Percentiles rank a stretch among this genome's conserved stretches.
These are phyloP conservation scores for Eledona agricola DNA, from an alignment of 2,888 invertebrate genomes.

Conservation along the genomic window DNA sequence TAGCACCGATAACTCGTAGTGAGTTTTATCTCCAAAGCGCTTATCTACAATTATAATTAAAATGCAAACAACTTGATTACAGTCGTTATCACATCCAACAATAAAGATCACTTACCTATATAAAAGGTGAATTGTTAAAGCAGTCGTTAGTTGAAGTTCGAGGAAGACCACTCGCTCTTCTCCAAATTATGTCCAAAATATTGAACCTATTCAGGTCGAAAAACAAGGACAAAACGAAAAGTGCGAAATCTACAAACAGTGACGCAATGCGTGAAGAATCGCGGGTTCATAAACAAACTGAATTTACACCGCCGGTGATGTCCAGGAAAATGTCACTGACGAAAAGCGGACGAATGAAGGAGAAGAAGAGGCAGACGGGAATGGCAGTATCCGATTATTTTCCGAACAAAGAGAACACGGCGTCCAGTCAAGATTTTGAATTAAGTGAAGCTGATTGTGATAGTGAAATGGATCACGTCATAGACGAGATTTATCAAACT, in stretches of 20 bases:
- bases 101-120: constrained; percentile 26
- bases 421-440: constrained; percentile 2
- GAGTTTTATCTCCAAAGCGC: constrained; percentile 5
- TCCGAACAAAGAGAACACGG: constrained; percentile 2
- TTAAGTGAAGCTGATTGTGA: constrained; percentile 14
- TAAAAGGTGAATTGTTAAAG: constrained; percentile 16
- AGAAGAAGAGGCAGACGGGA: constrained; percentile 42
- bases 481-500: constrained; percentile 14
- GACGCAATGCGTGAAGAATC: constrained; percentile 14
- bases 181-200: constrained; percentile 18
- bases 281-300: too few species aligned
- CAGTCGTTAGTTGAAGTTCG: constrained; percentile 26
- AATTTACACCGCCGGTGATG: constrained; percentile 35
- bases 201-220: constrained; percentile 12
- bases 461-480: constrained; percentile 16
- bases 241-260: constrained; percentile 8
- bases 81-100: constrained; percentile 18
- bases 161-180: constrained; percentile 4
- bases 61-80: constrained; percentile 24
- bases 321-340: constrained; percentile 47
- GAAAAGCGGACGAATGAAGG: constrained; percentile 53
- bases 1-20: neutral
- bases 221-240: constrained; percentile 10
- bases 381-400: constrained; percentile 28
- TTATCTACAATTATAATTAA: constrained; percentile 8